Percentiles rank a stretch among this genome's conserved stretches.
Conservation (phyloP, 2,888 invertebrate species). For the Chymomyza procnemis region DNA sequence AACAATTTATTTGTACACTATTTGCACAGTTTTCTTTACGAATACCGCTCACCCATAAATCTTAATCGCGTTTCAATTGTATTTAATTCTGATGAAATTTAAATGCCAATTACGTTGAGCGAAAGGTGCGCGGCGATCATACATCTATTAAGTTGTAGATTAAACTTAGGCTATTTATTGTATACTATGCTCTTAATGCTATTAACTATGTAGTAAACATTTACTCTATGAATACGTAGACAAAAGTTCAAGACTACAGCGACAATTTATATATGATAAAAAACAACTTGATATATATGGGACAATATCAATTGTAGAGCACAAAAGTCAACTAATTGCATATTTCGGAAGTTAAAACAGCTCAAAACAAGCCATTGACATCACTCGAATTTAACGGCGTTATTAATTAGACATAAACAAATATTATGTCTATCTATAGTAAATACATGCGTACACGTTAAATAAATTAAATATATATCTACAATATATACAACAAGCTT, state of each 20-base stretch:
- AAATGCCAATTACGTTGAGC: slow-evolving; percentile 56
- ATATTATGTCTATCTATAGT: slow-evolving; percentile 10
- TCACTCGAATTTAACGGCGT: slow-evolving; percentile 34
- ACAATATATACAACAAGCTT: background rate
- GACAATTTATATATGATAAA: slow-evolving; percentile 28
- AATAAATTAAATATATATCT: background rate
- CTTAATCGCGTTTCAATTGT: slow-evolving; percentile 29
- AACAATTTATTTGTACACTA: no score
- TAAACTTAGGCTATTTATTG: slow-evolving; percentile 16
- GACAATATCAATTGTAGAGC: background rate
- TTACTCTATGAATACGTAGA: slow-evolving; percentile 12
- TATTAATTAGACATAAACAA: slow-evolving; percentile 50
- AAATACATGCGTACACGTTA: background rate
- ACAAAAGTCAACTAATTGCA: slow-evolving; percentile 43
- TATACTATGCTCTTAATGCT: slow-evolving; percentile 36
- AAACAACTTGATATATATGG: background rate
- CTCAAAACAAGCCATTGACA: slow-evolving; percentile 41
- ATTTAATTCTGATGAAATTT: slow-evolving; percentile 57
- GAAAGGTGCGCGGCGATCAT: slow-evolving; percentile 19
- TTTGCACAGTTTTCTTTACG: no score
- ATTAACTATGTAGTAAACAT: slow-evolving; percentile 2
- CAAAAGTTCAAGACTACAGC: slow-evolving; percentile 43
- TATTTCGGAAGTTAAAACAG: slow-evolving; percentile 57
- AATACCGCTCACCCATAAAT: background rate
- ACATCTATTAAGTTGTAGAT: slow-evolving; percentile 14